phyloP scores from a whole-genome alignment of 2,797 vertebrate species.

The Agapornis canus region DNA sequence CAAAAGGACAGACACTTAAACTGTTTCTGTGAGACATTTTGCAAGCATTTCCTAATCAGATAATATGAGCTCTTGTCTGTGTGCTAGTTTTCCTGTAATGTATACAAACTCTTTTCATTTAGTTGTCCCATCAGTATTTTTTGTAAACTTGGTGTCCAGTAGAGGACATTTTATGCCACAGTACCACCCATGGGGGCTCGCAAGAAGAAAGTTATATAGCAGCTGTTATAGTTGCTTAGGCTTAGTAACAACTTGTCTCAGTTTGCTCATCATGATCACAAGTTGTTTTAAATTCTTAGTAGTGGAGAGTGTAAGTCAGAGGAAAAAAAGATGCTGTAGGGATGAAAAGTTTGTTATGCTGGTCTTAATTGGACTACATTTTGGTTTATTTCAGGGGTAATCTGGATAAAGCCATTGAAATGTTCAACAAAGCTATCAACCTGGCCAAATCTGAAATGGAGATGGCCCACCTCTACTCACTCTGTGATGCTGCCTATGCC shows the following conservation, averaged over 20 bases:
- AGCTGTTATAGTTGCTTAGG: neutral
- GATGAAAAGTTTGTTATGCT: neutral
- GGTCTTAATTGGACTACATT: neutral
- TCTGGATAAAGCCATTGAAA: slow-evolving; percentile 98
- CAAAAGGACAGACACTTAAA: neutral
- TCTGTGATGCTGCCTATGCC: slow-evolving; percentile 97
- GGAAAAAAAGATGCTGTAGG: neutral
- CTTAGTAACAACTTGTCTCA: neutral
- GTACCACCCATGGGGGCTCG: rapidly evolving
- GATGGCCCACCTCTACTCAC: slow-evolving; percentile 98
- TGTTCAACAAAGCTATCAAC: slow-evolving; percentile 99
- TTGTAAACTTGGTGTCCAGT: neutral
- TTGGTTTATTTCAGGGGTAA: slow-evolving; percentile 88
- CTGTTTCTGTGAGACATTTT: neutral
- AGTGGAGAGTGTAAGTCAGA: neutral
- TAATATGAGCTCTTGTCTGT: neutral
- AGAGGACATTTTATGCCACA: neutral
- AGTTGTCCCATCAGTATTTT: neutral
- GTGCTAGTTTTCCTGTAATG: neutral
- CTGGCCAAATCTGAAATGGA: slow-evolving; percentile 99
- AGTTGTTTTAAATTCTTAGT: neutral
- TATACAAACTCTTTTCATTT: neutral
- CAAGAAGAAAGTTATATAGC: neutral
- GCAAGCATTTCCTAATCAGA: neutral
- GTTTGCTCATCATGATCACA: neutral